phyloP scores from a whole-genome alignment of 2,113 vertebrate genomes.

The Syrrhaptes paradoxus region DNA sequence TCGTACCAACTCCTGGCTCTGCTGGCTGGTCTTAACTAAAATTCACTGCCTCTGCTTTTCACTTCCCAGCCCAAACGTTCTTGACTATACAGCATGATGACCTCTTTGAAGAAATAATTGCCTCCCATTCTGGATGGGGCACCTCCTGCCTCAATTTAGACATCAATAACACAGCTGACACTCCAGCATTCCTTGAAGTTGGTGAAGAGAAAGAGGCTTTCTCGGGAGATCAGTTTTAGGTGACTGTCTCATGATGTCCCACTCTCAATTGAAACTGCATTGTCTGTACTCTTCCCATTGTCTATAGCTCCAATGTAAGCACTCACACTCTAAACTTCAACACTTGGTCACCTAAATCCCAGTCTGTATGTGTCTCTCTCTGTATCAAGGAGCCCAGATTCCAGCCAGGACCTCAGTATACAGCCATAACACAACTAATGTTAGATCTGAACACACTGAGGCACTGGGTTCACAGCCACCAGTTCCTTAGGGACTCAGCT shows the following conservation, averaged over 20 bases:
- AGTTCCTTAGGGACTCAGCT: neutral
- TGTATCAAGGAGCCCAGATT: neutral
- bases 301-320: neutral
- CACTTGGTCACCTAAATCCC: neutral
- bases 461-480: neutral
- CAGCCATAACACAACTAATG: neutral
- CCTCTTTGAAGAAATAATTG: neutral
- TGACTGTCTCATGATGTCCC: neutral
- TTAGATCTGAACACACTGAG: neutral
- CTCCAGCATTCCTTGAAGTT: neutral
- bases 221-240: neutral
- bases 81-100: fast-evolving
- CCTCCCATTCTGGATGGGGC: neutral
- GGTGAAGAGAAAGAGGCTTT: neutral
- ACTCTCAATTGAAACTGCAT: neutral
- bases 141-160: neutral
- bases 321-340: neutral
- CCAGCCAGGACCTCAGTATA: neutral
- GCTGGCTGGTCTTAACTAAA: neutral
- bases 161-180: neutral
- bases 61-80: neutral
- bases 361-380: neutral
- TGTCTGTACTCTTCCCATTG: neutral
- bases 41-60: neutral
- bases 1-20: neutral